Conservation (phyloP, 2,888 invertebrate species). For the Pogonocherus hispidulus region DNA sequence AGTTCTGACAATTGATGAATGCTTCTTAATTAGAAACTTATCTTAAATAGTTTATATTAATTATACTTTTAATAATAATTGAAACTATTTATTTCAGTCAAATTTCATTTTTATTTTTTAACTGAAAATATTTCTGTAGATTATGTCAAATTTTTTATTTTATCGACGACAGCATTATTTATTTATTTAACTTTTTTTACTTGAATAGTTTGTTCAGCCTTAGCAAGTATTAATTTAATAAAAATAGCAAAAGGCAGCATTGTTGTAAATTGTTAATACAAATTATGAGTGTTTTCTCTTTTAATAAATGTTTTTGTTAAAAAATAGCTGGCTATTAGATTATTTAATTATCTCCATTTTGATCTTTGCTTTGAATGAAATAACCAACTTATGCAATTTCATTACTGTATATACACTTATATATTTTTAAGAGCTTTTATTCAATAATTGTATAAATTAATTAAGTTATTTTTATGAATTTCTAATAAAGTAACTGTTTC, state of each 20-base stretch:
- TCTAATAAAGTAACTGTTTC: constrained; percentile 63
- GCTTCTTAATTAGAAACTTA: neutral
- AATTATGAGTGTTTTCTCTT: constrained; percentile 12
- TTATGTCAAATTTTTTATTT: neutral
- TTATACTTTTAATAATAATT: too few relatives aligned
- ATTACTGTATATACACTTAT: constrained; percentile 53
- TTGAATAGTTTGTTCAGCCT: constrained; percentile 15
- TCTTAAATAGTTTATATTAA: too few relatives aligned
- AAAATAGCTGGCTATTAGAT: constrained; percentile 18
- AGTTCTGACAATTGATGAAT: neutral
- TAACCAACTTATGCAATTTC: constrained; percentile 39
- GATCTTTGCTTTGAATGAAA: constrained; percentile 29
- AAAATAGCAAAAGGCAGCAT: constrained; percentile 18
- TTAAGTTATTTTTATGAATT: constrained; percentile 62
- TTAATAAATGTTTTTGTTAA: constrained; percentile 15
- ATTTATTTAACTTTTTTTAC: constrained; percentile 17
- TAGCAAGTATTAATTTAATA: constrained; percentile 22
- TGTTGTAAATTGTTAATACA: constrained; percentile 22
- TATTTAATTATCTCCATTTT: constrained; percentile 19
- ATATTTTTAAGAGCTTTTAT: constrained; percentile 51
- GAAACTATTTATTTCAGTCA: neutral
- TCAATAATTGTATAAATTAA: constrained; percentile 54
- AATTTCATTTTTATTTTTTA: neutral
- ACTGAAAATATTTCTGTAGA: neutral
- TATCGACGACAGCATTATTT: constrained; percentile 1